Base-by-base conservation (phyloP, 2,797 vertebrate species). In the Girardinus metallicus region DNA sequence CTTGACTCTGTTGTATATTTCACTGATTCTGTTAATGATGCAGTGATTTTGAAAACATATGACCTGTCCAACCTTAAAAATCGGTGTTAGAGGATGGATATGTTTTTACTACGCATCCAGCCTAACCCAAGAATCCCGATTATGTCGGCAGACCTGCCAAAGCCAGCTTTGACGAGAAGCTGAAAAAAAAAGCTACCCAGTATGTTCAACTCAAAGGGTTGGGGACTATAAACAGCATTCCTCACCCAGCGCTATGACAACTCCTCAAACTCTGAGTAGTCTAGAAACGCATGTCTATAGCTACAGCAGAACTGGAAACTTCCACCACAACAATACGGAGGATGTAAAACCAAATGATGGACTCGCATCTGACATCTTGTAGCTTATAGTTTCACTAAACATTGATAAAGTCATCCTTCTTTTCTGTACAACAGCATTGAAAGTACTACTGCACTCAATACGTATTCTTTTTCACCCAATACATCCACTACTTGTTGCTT, bases 161-260 rank as follows among this genome's bases (percentile, higher is more conserved):
- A 74, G 82, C 82, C 77, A 82, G 88, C 92, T 92, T 92, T 91
- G 83, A 89, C 88, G 88, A 92, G 90, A 93, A 92, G 85, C 87
- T 90, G 81, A 68, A 81, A 89, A 86, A 83, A 83, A 88, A 85
- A 81, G 47, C 87, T 83, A 88, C 87, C 87, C 88, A 91, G 85
- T 85, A 87, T 90, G 86, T 93, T 86, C 85, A 87, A 90, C 89
- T 92, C 90, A 91, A 94, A 93, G 90, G 91, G 82, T 83, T 39
- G 73, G 82, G 89, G 87, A 91, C 92, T 85, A 93, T 88, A 92
- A 90, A 83, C 91, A 88, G 87, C 93, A 95, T 95, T 95, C 94
- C 92, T 94, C 73, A 29, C 68, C 70, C 82, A 4, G 87, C 82
- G 62, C 94, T 94, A 94, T 94, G 94, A 92, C 93, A 94, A 95